Evolutionary conservation across 2,888 invertebrate species (phyloP).

Genomic region (Drosophila vallismaia): DNA sequence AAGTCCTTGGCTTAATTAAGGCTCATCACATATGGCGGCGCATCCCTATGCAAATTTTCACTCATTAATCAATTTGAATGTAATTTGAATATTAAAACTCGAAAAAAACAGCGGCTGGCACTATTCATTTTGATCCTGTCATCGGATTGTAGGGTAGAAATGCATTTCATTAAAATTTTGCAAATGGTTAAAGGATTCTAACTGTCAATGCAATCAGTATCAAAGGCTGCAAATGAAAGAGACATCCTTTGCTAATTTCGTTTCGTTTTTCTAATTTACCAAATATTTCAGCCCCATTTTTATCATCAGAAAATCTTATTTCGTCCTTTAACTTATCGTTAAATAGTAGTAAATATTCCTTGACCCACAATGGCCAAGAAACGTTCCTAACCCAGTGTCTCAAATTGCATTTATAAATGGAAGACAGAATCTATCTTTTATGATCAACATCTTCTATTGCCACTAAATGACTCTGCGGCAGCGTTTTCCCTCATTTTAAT

Average conservation of each 20-base stretch:
- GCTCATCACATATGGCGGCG: slow-evolving; percentile 63
- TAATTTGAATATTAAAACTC: slow-evolving; percentile 51
- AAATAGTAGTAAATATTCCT: slow-evolving; percentile 5
- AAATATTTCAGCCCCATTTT: not conserved
- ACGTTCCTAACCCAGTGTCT: slow-evolving; percentile 49
- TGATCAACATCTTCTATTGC: slow-evolving; percentile 47
- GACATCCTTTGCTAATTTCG: no score
- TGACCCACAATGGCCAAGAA: slow-evolving; percentile 12
- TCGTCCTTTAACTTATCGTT: not conserved
- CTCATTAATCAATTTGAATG: slow-evolving; percentile 67
- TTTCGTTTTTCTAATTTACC: not conserved
- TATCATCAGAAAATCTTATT: not conserved
- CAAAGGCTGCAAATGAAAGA: no score
- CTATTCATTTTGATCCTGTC: slow-evolving; percentile 36
- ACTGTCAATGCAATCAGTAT: no score
- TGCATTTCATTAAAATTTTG: slow-evolving; percentile 9
- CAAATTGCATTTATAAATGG: slow-evolving; percentile 36
- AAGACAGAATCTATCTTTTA: slow-evolving; percentile 23
- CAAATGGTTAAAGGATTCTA: slow-evolving; percentile 7
- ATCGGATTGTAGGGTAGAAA: slow-evolving; percentile 20
- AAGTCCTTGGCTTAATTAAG: slow-evolving; percentile 54
- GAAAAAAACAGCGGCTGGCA: slow-evolving; percentile 10
- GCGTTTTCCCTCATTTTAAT: slow-evolving; percentile 44
- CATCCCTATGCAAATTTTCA: slow-evolving; percentile 63
- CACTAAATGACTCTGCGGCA: slow-evolving; percentile 37